Evolutionary conservation across 2,797 vertebrate species (phyloP), one percentile per base, ranked within the genome.

Genomic region (Strix occidentalis): DNA sequence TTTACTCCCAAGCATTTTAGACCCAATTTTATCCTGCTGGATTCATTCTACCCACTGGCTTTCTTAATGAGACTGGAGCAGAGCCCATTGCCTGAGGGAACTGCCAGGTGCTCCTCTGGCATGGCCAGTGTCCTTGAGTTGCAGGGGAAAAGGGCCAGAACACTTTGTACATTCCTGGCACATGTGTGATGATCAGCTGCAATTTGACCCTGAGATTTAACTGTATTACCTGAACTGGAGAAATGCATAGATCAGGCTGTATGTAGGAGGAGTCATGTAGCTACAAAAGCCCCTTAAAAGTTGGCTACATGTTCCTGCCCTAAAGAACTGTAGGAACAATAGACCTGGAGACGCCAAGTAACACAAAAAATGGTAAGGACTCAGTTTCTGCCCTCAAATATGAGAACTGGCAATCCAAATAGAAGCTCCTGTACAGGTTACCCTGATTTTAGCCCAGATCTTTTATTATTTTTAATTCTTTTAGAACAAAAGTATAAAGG

Each of bases 91-190:
- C 95, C 86, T 66, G 74, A 48, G 63, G 94, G 74, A 94, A 63
- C 77, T 93, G 66, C 88, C 96, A 95, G 96, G 88, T 90, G 90
- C 95, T 96, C 70, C 87, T 90, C 51, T 2, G 23, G 86, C 85
- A 60, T 19, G 58, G 46, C 39, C 50, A 12, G 56, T 24, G 48
- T 66, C 74, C 93, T 94, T 87, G 90, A 63, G 83, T 84, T 64
- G 84, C 80, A 89, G 74, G 75, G 76, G 70, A 83, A 83, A 65
- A 53, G 68, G 72, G n/a, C 46, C 8, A 1, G 76, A 84, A 58
- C 83, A 54, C n/a, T 8, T 1, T 54, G 86, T 25, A 2, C 0
- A 0, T 61, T 77, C 48, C 75, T 95, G 84, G 71, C 88, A 77
- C 16, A 0, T 24, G 69, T 25, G 46, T 57, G 56, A 4, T 41